phyloP scores from a whole-genome alignment of 2,113 vertebrate species.

The Rhynchomys soricoides region DNA sequence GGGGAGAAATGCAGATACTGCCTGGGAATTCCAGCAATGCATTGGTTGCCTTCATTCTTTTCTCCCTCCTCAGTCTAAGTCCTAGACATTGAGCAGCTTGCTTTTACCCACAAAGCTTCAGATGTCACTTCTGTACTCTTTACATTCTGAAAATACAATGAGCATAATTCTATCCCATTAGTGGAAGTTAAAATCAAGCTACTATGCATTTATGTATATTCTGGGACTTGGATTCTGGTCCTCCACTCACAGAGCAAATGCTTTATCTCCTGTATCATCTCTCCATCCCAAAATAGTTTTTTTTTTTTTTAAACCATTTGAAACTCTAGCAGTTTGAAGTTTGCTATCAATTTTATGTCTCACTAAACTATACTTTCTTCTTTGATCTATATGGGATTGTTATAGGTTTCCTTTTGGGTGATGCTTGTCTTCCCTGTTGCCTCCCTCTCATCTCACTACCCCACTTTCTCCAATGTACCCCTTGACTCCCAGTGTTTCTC shows the following conservation, averaged over 20 bases:
- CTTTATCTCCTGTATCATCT: not conserved
- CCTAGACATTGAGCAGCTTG: not conserved
- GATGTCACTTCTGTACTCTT: not conserved
- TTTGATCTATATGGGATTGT: not conserved
- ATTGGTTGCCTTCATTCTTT: not conserved
- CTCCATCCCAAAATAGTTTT: not conserved
- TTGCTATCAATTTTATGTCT: not conserved
- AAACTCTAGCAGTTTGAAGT: not conserved
- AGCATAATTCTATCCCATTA: not conserved
- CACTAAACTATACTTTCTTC: not conserved
- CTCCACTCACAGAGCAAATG: not conserved
- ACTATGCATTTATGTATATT: not conserved
- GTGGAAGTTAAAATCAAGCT: not conserved
- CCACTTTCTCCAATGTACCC: not conserved
- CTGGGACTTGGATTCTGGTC: not conserved
- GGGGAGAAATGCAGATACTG: not conserved
- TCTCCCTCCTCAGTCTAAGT: not conserved
- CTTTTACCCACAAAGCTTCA: not conserved
- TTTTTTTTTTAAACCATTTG: not conserved
- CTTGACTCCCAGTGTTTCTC: not conserved
- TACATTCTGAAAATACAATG: not conserved
- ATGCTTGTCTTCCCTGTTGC: accelerated
- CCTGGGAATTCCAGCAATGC: not conserved
- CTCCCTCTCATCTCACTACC: not conserved
- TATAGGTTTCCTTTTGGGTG: not conserved